Evolutionary conservation across 2,888 invertebrate species (phyloP), one percentile per base, ranked within the genome.

Genomic region (Polylopha cassiicola): DNA sequence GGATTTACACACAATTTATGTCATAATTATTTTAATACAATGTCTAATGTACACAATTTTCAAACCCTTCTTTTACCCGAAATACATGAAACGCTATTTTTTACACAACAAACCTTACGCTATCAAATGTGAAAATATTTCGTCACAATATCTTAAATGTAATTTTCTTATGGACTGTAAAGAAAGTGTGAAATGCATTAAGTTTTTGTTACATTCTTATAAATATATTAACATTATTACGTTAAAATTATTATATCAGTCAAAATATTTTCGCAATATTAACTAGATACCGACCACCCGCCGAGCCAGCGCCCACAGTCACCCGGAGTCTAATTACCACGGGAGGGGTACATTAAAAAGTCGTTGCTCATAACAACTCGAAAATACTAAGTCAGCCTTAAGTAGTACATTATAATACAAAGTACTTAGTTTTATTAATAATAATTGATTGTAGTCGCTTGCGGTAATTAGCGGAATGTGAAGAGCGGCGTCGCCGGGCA

Each of bases 171-270:
- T 75, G 79, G 79, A 81, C 81, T 80, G 78, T 81, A 78, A 77
- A 80, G 81, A 80, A 84, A 82, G 68, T 75, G 81, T 79, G 79
- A 85, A 85, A 85, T 85, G 84, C 84, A 84, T 77, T 76, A 79
- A 74, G 76, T 78, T 78, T 75, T 78, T 80, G 74, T 79, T 80
- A 79, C 70, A 76, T 61, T 54, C 80, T 79, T 82, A 84, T 61
- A 77, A 81, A 80, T 84, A 82, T 73, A 75, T 78, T 80, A 81
- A 79, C 78, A 78, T 73, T 76, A 73, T 74, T 73, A 74, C 67
- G 71, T 71, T 70, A 70, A 68, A 70, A 73, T 76, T 73, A 73
- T 71, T 78, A 76, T 75, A 80, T 85, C 84, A 85, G 84, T 85
- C 84, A 82, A 80, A 82, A 74, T 81, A 79, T 81, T 78, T 79